phyloP scores from a whole-genome alignment of 2,113 vertebrate species.

The Myrmophylax atrothorax region DNA sequence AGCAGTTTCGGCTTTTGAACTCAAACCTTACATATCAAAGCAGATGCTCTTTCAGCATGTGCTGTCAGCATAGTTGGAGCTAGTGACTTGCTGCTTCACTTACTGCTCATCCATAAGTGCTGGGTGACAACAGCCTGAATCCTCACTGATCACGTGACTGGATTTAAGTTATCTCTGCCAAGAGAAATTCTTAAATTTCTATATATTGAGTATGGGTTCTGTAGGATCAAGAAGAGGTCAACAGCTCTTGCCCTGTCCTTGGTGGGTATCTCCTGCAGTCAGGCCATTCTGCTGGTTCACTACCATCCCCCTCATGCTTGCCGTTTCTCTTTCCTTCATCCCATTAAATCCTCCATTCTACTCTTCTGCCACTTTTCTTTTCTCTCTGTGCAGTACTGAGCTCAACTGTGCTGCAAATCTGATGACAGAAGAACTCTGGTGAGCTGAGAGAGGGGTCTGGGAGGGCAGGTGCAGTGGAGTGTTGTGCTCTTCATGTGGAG shows the following conservation, averaged over 20 bases:
- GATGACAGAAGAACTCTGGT: accelerated
- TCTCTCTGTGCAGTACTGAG: neutral
- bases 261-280: neutral
- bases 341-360: neutral
- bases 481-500: neutral
- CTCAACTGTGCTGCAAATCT: neutral
- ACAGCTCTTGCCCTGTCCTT: accelerated
- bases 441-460: neutral
- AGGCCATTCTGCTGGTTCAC: neutral
- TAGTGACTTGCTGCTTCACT: neutral
- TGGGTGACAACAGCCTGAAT: neutral
- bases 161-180: neutral
- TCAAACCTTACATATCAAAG: neutral
- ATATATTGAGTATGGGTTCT: neutral
- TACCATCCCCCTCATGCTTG: neutral
- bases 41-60: neutral
- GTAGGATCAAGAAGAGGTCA: neutral
- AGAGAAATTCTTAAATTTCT: neutral
- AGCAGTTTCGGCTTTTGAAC: neutral
- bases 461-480: neutral
- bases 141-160: neutral
- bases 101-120: neutral
- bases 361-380: neutral
- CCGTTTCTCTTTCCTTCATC: neutral
- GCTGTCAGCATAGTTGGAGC: neutral